Conservation (phyloP, 2,888 invertebrate genomes). For the Hedya salicella region DNA sequence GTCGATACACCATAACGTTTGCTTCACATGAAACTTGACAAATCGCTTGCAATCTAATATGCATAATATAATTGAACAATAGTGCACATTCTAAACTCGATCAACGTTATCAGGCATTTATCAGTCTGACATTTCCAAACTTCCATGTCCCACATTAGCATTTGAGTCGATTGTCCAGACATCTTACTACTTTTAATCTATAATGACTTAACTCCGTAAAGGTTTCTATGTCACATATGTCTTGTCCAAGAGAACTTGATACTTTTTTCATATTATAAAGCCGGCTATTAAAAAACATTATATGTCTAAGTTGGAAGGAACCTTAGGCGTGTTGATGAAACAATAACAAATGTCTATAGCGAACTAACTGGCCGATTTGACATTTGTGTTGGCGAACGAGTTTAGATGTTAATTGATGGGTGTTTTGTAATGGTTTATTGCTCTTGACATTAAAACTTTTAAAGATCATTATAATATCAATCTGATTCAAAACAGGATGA, state of each 20-base stretch:
- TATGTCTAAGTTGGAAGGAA: background rate
- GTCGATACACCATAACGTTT: too few relatives aligned
- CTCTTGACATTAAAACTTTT: background rate
- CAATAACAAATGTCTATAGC: background rate
- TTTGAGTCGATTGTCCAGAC: background rate
- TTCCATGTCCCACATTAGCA: background rate
- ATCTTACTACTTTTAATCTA: background rate
- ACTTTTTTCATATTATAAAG: background rate
- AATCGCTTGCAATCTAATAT: background rate
- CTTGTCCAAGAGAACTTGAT: background rate
- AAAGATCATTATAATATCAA: background rate
- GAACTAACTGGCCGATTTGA: background rate
- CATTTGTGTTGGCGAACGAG: background rate
- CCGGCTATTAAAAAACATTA: background rate
- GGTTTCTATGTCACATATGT: background rate
- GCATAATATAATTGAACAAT: background rate
- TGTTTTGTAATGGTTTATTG: background rate
- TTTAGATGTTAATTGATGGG: background rate
- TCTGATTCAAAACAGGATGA: background rate
- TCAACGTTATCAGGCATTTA: background rate
- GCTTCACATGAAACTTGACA: too few relatives aligned
- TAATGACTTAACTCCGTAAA: background rate
- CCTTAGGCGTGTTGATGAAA: background rate
- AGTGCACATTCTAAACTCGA: background rate
- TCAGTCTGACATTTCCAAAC: background rate